A percentile compares a stretch with the other conserved stretches of the same genome.
These are phyloP conservation scores for Origma solitaria DNA, from an alignment of 2,113 vertebrate genomes.

Conservation along the genomic window DNA sequence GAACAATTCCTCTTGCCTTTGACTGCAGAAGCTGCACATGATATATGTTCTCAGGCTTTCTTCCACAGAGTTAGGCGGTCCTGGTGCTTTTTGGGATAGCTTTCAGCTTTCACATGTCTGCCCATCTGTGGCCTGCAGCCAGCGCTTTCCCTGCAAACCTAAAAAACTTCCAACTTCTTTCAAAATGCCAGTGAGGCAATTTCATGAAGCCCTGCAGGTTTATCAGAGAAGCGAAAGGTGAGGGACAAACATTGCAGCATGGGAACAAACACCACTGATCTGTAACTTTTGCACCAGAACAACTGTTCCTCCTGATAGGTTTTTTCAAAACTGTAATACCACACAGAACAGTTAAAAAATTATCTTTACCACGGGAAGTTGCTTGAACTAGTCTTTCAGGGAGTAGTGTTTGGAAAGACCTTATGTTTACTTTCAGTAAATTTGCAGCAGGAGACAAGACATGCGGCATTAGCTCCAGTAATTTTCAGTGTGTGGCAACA, in stretches of 20 bases:
- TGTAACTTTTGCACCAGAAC: not conserved
- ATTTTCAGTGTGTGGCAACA: not conserved
- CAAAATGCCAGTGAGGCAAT: not conserved
- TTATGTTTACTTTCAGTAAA: not conserved
- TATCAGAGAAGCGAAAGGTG: not conserved
- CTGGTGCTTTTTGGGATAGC: not conserved
- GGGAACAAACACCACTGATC: not conserved
- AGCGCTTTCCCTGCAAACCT: not conserved
- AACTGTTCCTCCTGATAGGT: not conserved
- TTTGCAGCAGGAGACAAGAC: not conserved
- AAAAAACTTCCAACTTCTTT: not conserved
- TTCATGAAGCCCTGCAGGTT: not conserved
- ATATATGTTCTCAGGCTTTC: not conserved
- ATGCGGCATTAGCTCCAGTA: fast-evolving
- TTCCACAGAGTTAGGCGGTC: not conserved
- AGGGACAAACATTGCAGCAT: not conserved
- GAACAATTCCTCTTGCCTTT: not conserved
- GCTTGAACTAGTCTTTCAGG: not conserved
- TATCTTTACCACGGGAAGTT: not conserved
- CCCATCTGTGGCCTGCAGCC: not conserved
- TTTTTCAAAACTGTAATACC: not conserved
- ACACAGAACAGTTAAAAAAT: not conserved
- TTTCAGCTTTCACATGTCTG: not conserved
- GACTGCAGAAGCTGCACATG: not conserved
- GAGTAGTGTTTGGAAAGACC: not conserved